Evolutionary conservation across 1,140 invertebrate species (phyloP), one percentile per base, ranked within the genome.

Genomic region (Magallana gigas): DNA sequence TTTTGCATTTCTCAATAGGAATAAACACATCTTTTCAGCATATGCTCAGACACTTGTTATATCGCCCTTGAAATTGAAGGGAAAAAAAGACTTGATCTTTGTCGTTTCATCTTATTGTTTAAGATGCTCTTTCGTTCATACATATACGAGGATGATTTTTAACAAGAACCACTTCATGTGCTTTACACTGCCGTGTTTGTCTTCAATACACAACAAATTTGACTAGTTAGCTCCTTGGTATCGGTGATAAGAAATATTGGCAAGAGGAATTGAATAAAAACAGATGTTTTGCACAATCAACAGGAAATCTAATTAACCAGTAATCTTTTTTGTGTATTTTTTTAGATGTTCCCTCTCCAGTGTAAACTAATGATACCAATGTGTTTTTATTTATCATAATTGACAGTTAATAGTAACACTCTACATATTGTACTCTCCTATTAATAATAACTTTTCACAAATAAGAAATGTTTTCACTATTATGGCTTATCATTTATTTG

Each of bases 211-310:
- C 68, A 76, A 76, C 68, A 76, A 76, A 29, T 76, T 29, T 11
- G 8, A 48, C 36, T 48, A 48, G 36, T 48, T 48, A 29, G 23
- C 68, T 76, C 68, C 36, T 48, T 5, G 14, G 36, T 76, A 76
- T 36, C 3, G 68, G 23, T 29, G 68, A 29, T 76, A 76, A 36
- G 36, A 18, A 76, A 29, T 76, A 76, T 76, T 76, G 68, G 68
- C 68, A 76, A 76, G 68, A 29, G 68, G 8, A 29, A 29, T 12
- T 76, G 68, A 76, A 76, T 76, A 29, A 76, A 76, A 76, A 76
- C 68, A 76, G 68, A 76, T 76, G 68, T 76, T 76, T 76, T 18
- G 68, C 23, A 23, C 36, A 29, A 76, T 76, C 12, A 76, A 23
- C 18, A 76, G 23, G 23, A 23, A 23, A 76, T 36, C 68, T 76